phyloP scores from a whole-genome alignment of 2,797 vertebrate species.

The Enteromius argenteus region DNA sequence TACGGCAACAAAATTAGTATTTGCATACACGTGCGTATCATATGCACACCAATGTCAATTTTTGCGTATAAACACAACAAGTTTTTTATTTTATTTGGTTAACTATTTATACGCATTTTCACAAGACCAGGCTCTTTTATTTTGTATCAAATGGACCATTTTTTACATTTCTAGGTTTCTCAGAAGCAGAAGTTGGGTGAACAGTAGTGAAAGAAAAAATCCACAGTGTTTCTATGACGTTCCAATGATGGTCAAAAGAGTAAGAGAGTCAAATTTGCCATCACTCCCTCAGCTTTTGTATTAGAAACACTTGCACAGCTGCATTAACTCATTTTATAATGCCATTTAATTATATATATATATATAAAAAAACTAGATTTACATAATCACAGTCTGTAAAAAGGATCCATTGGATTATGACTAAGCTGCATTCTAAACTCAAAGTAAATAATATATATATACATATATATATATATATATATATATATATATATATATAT shows the following conservation, averaged over 20 bases:
- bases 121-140: too few relatives aligned
- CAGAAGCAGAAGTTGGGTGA: not conserved
- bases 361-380: not conserved
- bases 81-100: too few relatives aligned
- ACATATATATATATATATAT: not conserved
- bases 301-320: not conserved
- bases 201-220: not conserved
- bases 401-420: not conserved
- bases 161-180: not conserved
- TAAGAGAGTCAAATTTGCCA: not conserved
- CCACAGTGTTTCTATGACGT: not conserved
- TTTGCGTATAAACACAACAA: too few relatives aligned
- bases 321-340: not conserved
- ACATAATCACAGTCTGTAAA: not conserved
- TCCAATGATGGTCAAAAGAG: not conserved
- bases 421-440: not conserved
- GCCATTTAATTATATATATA: not conserved
- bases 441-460: not conserved
- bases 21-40: too few relatives aligned
- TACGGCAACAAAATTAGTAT: too few relatives aligned
- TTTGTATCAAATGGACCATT: not conserved
- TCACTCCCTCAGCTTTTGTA: not conserved
- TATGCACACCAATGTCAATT: too few relatives aligned
- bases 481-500: not conserved
- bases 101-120: too few relatives aligned